These are phyloP conservation scores for Dipodomys ordii DNA, from an alignment of 2,113 vertebrate genomes.

Conservation along the genomic window DNA sequence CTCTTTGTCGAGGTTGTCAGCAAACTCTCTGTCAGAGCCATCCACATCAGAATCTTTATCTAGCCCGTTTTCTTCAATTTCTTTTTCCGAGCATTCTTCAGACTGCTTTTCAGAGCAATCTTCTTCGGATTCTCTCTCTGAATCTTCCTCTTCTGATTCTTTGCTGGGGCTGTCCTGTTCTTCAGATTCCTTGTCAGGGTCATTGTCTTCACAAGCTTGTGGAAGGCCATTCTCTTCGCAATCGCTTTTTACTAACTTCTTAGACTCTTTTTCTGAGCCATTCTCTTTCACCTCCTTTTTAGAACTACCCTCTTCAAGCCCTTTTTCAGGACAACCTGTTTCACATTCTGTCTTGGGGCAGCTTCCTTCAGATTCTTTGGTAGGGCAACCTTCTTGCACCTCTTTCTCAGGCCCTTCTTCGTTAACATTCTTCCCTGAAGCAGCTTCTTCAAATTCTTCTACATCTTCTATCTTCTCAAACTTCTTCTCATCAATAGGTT, in stretches of 20 bases:
- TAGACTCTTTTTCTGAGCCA: slow-evolving; percentile 1
- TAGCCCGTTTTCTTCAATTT: slow-evolving; percentile 62
- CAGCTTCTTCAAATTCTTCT: slow-evolving; percentile 79
- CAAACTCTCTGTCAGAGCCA: slow-evolving; percentile 59
- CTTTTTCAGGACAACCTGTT: not conserved
- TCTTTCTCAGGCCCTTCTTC: slow-evolving; percentile 25
- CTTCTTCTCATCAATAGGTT: slow-evolving; percentile 66
- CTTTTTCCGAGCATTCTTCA: slow-evolving; percentile 52
- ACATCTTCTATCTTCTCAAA: slow-evolving; percentile 76
- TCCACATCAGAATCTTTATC: slow-evolving; percentile 51
- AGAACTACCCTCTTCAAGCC: not conserved
- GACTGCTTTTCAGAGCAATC: slow-evolving; percentile 57
- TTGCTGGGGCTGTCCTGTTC: slow-evolving; percentile 9
- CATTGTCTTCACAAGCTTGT: not conserved
- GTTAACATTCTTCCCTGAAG: slow-evolving; percentile 47
- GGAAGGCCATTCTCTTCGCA: not conserved
- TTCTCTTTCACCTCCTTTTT: not conserved
- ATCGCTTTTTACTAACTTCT: not conserved
- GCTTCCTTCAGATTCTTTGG: slow-evolving; percentile 21
- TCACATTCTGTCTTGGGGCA: not conserved
- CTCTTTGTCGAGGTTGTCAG: slow-evolving; percentile 58
- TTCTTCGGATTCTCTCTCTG: slow-evolving; percentile 53
- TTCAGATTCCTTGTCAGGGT: not conserved
- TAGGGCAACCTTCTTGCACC: not conserved
- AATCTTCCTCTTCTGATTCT: slow-evolving; percentile 59